Conservation (phyloP, 2,888 invertebrate species). For the Silvanus unidentatus region DNA sequence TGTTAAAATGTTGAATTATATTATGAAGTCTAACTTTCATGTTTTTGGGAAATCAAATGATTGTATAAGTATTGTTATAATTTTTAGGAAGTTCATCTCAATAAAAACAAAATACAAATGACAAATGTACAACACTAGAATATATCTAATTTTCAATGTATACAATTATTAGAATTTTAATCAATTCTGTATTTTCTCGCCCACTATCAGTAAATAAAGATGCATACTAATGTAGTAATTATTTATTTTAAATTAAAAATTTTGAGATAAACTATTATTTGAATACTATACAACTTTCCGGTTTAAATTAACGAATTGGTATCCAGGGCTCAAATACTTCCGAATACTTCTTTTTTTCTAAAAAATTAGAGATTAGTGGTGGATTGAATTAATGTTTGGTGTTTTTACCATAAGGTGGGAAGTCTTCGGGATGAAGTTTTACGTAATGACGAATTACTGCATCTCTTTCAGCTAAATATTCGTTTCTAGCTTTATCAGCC, state of each 20-base stretch:
- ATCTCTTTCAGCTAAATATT: conserved; percentile 63
- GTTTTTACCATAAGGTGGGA: conserved; percentile 54
- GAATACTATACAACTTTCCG: no score
- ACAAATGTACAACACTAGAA: conserved; percentile 40
- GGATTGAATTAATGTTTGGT: neutral
- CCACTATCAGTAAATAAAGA: conserved; percentile 37
- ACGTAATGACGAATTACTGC: conserved; percentile 67
- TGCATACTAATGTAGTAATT: conserved; percentile 16
- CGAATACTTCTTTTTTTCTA: conserved; percentile 58
- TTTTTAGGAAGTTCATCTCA: conserved; percentile 35
- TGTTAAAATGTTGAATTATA: conserved; percentile 36
- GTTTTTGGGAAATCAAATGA: conserved; percentile 29
- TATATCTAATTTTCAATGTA: conserved; percentile 39
- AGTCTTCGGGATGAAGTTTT: conserved; percentile 71
- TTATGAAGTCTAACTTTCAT: conserved; percentile 37
- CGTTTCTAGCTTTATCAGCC: conserved; percentile 49
- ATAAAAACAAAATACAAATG: conserved; percentile 32
- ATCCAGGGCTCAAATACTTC: conserved; percentile 61
- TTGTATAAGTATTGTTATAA: conserved; percentile 40
- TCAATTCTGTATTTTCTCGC: conserved; percentile 37
- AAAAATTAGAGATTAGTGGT: conserved; percentile 22
- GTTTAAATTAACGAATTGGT: conserved; percentile 63
- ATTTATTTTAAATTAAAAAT: conserved; percentile 6
- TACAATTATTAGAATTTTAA: conserved; percentile 36
- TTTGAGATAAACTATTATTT: no score